Evolutionary conservation across 2,888 invertebrate species (phyloP), one percentile per base, ranked within the genome.

Genomic region (Caenorhabditis virilis): DNA sequence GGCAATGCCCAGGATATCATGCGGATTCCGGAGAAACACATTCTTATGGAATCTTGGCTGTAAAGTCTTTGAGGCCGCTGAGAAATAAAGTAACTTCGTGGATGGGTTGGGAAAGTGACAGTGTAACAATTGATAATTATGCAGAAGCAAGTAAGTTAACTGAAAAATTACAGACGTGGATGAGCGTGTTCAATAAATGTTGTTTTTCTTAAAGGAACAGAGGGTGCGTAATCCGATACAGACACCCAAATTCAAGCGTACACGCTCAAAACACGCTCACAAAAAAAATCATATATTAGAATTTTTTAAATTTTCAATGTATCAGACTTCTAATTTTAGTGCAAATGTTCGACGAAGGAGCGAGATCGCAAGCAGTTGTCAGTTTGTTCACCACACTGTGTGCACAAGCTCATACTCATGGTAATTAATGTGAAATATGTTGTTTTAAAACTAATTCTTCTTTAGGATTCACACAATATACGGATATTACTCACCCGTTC

Each of bases 401-500:
- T 54, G 82, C 76, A 15, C 80, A 82, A 58, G 82, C 82, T 18
- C 82, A 82, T 60, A 68, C 71, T 22, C 72, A 77, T 25, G 81
- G 78, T 78, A 35, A 45, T 30, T 35, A 6, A 9, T 43, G 6
- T 25, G 15, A 25, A 13, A 43, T 39, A 6, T 13, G 15, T 13
- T 13, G 13, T 25, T 43, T 43, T 5, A 18, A 5, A 13, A 43
- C 20, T 20, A 18, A n/a, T 43, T 20, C 7, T 43, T 43, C 6
- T 70, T 6, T 76, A 87, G 87, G 97, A 22, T 97, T 95, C 84
- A 91, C 91, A 33, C 91, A 91, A 16, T 92, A 88, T 83, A 91
- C 91, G 76, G 95, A 97, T 72, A 78, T 95, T 18, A 92, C 91
- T 0, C 93, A 94, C 84, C 97, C 98, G 0, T 84, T 95, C 55